Evolutionary conservation across 2,113 vertebrate species (phyloP), one percentile per base, ranked within the genome.

Genomic region (Esox niger): DNA sequence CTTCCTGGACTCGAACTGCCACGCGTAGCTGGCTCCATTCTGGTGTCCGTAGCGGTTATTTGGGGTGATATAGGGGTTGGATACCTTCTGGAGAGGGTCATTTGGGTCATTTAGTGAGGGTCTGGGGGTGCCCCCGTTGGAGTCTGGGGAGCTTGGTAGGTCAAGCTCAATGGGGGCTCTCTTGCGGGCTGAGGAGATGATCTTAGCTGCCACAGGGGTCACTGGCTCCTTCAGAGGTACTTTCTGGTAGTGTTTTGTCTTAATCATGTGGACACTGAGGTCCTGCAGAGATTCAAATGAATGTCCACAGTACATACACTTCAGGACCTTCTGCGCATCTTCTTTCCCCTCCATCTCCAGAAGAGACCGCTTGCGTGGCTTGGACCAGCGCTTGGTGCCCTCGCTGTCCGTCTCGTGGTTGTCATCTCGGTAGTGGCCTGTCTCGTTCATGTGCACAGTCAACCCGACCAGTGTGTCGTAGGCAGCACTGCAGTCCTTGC

Each of bases 191-290:
- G 95, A 93, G 27, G 95, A 95, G 64, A 98, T 92, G 66, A 97
- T 96, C 91, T 99, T 99, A 76, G 97, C 94, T 76, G 95, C 89
- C 65, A 99, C 94, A 1, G 97, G 95, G 10, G 96, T 97, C 87
- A 99, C 95, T 2, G 97, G 97, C 85, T 99, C 97, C 90, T 98
- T 98, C 84, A 99, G 97, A 96, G 97, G 97, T 95, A 99, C 97
- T 98, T 99, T 99, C 91, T 99, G 97, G 94, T 99, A 99, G 93
- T 99, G 97, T 96, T 99, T 99, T 0, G 97, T 99, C 93, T 98
- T 98, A 82, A 99, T 99, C 97, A 99, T 99, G 55, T 99, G 97
- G 75, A 99, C 97, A 61, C 97, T 99, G 77, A 99, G 83, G 90
- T 99, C 97, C 86, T 99, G 97, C 57, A 99, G 94, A 70, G 97